Base-by-base conservation (phyloP, 2,888 invertebrate species). In the Pimpla rufipes region DNA sequence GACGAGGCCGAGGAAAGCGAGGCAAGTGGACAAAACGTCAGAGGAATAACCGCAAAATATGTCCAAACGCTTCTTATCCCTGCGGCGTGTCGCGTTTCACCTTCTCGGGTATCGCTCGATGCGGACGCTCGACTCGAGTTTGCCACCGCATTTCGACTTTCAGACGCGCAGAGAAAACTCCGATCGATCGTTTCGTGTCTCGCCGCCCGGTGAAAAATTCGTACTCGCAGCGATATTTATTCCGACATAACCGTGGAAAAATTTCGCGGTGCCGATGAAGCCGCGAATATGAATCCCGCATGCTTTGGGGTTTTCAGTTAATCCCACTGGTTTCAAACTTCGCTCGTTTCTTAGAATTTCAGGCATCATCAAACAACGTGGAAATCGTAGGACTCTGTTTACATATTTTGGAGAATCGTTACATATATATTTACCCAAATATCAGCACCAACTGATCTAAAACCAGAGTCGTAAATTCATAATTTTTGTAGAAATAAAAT, bases 1-100 rank as follows among this genome's bases (percentile, higher is more conserved):
- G 87, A 87, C 11, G 90, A 90, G 47, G 90, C 90, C 8, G 90
- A 90, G 76, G 89, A 90, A 81, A 87, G 86, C 67, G 90, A 90
- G 88, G 90, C 87, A 84, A 86, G 86, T 86, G 52, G 18, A 40
- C 13, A 21, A 21, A n/a, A 16, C 37, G 18, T 18, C n/a, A 7
- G 10, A 62, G 13, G 18, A 59, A 29, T 8, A 16, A n/a, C 1
- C 35, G 29, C n/a, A 35, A 35, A 59, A 59, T 35, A 6, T 29
- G 6, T 59, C 2, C 23, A 59, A 59, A 4, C n/a, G 35, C 1
- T 5, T 18, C 8, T 62, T 18, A 18, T 62, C 1, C 7, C 0
- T 16, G 8, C 37, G 3, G 7, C 8, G 59, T 62, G 16, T 62
- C 59, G 18, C 10, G 10, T 62, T 40, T 16, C 59, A 62, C 8